Evolutionary conservation across 2,888 invertebrate genomes (phyloP).

Genomic region (Oligia latruncula): DNA sequence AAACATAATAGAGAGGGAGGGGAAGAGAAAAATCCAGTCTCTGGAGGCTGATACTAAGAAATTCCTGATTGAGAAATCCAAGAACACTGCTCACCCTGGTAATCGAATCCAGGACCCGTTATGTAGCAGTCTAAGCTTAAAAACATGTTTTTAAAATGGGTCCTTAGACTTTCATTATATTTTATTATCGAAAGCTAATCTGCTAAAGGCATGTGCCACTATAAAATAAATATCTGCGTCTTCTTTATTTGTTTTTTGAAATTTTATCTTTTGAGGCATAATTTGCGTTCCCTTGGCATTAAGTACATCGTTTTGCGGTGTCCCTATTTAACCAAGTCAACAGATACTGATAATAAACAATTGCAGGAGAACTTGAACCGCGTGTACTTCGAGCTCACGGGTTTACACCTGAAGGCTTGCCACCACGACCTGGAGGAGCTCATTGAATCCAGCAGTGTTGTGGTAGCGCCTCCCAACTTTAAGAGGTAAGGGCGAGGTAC

Average conservation of each 20-base stretch:
- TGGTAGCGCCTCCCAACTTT: conserved; percentile 84
- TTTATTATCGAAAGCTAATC: background rate
- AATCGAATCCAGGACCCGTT: background rate
- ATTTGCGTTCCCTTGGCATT: too few relatives aligned
- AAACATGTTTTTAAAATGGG: background rate
- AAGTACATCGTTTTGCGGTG: background rate
- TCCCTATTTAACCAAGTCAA: background rate
- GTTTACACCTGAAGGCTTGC: conserved; percentile 89
- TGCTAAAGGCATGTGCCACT: background rate
- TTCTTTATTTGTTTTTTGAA: too few relatives aligned
- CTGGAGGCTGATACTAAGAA: background rate
- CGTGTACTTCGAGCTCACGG: conserved; percentile 83
- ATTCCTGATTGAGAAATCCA: background rate
- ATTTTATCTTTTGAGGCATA: too few relatives aligned
- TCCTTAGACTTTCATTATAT: background rate
- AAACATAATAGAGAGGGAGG: too few relatives aligned
- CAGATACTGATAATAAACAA: background rate
- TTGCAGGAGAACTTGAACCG: conserved; percentile 83
- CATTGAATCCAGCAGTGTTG: conserved; percentile 79
- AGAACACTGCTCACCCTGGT: background rate
- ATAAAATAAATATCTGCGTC: too few relatives aligned
- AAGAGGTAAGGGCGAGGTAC: conserved; percentile 76
- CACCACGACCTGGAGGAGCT: conserved; percentile 86
- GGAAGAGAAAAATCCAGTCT: background rate
- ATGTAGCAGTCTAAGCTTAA: background rate